Evolutionary conservation across 1,140 invertebrate species (phyloP).

Genomic region (Hylyphantes graminicola): DNA sequence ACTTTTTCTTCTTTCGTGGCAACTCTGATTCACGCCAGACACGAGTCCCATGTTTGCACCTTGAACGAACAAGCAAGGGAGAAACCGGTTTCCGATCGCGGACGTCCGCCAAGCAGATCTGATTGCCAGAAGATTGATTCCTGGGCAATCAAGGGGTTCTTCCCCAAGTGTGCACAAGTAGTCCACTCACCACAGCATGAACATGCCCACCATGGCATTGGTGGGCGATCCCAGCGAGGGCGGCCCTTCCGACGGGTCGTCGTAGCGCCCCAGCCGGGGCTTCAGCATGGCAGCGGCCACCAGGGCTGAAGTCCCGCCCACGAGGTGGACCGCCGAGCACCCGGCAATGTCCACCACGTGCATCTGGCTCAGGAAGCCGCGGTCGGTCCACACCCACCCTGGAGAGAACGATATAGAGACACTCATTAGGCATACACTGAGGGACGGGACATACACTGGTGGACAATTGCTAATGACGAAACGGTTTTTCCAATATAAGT

Average conservation of each 20-base stretch:
- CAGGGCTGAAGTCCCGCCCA: constrained; percentile 81
- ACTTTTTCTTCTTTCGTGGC: too few relatives aligned
- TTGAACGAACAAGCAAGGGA: too few relatives aligned
- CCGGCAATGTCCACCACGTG: constrained; percentile 90
- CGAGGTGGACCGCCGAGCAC: constrained; percentile 80
- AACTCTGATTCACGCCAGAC: too few relatives aligned
- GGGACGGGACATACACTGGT: too few relatives aligned
- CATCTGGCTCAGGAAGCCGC: constrained; percentile 83
- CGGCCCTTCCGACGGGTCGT: constrained; percentile 75
- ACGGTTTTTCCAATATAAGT: too few relatives aligned
- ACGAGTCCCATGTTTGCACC: too few relatives aligned
- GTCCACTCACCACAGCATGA: constrained; percentile 81
- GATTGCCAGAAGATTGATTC: too few relatives aligned
- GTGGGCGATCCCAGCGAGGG: constrained; percentile 87
- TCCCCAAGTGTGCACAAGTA: not conserved
- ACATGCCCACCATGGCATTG: constrained; percentile 90
- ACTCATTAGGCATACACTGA: too few relatives aligned
- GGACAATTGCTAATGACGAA: too few relatives aligned
- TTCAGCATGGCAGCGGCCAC: constrained; percentile 90
- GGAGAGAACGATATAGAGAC: not conserved
- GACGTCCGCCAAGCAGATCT: too few relatives aligned
- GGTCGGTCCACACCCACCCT: constrained; percentile 89
- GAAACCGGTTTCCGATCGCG: too few relatives aligned
- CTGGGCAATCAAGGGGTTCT: too few relatives aligned
- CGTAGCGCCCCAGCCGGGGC: constrained; percentile 86